A percentile compares a stretch with the other conserved stretches of the same genome.
These are phyloP conservation scores for Ophion ellenae DNA, from an alignment of 2,888 invertebrate genomes.

Conservation along the genomic window DNA sequence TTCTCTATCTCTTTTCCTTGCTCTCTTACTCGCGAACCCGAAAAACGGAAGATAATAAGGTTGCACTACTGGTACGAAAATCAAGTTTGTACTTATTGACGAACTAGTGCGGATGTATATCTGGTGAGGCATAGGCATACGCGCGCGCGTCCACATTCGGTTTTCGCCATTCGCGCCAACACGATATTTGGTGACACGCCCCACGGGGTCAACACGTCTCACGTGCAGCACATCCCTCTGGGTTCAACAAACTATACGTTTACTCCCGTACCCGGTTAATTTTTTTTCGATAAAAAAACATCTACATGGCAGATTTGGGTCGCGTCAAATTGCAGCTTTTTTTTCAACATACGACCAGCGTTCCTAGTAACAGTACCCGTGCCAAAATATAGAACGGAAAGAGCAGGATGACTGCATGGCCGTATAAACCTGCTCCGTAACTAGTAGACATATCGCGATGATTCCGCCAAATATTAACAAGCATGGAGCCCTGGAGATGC, in stretches of 20 bases:
- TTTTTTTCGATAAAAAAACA: slow-evolving; percentile 57
- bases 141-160: slow-evolving; percentile 15
- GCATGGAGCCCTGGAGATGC: not conserved
- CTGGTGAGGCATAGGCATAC: not conserved
- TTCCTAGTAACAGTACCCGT: slow-evolving; percentile 20
- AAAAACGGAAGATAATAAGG: not conserved
- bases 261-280: slow-evolving; percentile 4
- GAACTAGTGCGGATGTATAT: slow-evolving; percentile 7
- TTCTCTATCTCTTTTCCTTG: not conserved
- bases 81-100: slow-evolving; percentile 37
- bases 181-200: slow-evolving; percentile 41
- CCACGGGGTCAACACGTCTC: slow-evolving; percentile 28
- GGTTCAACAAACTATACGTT: slow-evolving; percentile 35
- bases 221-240: slow-evolving; percentile 48
- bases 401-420: not conserved
- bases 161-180: slow-evolving; percentile 27
- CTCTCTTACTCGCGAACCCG: no score
- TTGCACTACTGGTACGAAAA: slow-evolving; percentile 6
- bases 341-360: slow-evolving; percentile 60
- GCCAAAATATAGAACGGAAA: slow-evolving; percentile 18
- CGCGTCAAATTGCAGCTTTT: slow-evolving; percentile 70
- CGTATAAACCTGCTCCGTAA: slow-evolving; percentile 1
- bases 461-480: not conserved
- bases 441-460: not conserved
- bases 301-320: slow-evolving; percentile 68